Percentiles rank a stretch among this genome's conserved stretches.
Evolutionary conservation across 2,888 invertebrate genomes (phyloP).

Genomic region (Schrankia costaestrigalis): DNA sequence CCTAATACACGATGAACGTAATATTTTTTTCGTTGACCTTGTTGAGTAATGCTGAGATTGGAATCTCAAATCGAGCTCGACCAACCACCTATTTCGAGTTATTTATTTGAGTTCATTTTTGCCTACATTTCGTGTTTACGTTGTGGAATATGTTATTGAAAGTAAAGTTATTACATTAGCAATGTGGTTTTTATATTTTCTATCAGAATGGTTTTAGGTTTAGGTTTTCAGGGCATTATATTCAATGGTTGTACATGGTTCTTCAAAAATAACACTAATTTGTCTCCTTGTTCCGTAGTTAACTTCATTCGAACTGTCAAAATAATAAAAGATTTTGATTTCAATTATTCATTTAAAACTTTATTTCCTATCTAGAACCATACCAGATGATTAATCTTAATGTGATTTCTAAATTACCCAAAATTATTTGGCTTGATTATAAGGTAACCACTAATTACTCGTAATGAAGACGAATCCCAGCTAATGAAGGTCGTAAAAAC

Average conservation of each 20-base stretch:
- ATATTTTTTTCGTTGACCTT: conserved; percentile 16
- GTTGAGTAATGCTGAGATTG: conserved; percentile 25
- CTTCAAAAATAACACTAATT: background rate
- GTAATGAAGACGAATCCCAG: conserved; percentile 1
- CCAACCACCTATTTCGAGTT: conserved; percentile 22
- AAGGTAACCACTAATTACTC: conserved; percentile 1
- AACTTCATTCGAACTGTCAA: background rate
- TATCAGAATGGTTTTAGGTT: background rate
- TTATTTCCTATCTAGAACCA: too few species aligned
- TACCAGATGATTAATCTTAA: too few species aligned
- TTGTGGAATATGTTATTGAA: conserved; percentile 11
- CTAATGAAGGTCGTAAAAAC: conserved; percentile 6
- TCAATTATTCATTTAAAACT: too few species aligned
- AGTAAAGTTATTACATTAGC: conserved; percentile 8
- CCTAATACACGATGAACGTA: conserved; percentile 16
- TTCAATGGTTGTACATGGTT: background rate
- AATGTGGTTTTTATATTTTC: background rate
- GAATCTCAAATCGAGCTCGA: conserved; percentile 24
- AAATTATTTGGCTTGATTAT: conserved; percentile 1
- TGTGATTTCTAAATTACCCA: too few species aligned
- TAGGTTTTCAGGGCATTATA: background rate
- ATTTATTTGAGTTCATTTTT: conserved; percentile 28
- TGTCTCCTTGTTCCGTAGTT: background rate
- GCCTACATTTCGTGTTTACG: conserved; percentile 11
- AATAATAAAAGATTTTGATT: too few species aligned